Conservation (phyloP, 2,113 vertebrate species). For the Thymallus thymallus region DNA sequence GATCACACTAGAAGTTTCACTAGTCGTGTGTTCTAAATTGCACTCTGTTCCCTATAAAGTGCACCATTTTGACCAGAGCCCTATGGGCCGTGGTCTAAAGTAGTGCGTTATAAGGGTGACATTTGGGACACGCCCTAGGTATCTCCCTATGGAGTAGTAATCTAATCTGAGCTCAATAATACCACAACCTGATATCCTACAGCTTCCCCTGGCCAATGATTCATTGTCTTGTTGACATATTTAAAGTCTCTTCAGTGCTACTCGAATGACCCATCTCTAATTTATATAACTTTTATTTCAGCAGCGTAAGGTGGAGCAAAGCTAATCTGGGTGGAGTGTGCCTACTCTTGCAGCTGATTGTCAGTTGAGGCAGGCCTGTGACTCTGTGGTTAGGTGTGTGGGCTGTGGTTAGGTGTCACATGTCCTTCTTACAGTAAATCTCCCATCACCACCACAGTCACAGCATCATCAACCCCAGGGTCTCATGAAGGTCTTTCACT, state of each 20-base stretch:
- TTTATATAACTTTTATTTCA: background rate
- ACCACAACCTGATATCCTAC: background rate
- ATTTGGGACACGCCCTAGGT: background rate
- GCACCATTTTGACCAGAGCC: no score
- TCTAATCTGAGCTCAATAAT: background rate
- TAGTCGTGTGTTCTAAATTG: background rate
- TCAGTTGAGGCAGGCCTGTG: background rate
- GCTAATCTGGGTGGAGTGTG: no score
- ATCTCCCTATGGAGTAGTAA: background rate
- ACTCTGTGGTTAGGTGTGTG: no score
- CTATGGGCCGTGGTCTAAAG: no score
- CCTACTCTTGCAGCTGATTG: background rate
- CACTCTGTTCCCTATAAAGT: no score
- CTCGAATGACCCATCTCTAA: background rate
- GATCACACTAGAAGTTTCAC: background rate
- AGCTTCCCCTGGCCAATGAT: background rate
- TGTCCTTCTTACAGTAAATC: slow-evolving; percentile 28
- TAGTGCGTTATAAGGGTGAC: no score
- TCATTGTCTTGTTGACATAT: background rate
- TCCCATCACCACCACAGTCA: slow-evolving; percentile 9
- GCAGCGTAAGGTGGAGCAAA: background rate
- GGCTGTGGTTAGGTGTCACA: no score
- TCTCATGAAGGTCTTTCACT: slow-evolving; percentile 29
- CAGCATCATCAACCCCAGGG: background rate
- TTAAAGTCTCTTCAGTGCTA: background rate